Evolutionary conservation across 2,113 vertebrate species (phyloP).

Genomic region (Alces alces): DNA sequence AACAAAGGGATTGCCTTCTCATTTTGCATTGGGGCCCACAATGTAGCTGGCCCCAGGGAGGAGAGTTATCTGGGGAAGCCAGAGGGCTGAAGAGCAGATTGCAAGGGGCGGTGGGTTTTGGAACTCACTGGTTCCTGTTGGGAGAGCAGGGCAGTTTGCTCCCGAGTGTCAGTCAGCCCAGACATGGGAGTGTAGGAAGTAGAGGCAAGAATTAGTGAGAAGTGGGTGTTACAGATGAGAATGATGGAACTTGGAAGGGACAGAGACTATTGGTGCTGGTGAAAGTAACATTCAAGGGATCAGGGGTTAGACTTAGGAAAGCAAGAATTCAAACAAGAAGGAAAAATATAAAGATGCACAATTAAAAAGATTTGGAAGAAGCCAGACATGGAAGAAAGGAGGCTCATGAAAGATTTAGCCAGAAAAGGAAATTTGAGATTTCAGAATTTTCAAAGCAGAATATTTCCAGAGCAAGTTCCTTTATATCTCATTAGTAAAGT

Average conservation of each 20-base stretch:
- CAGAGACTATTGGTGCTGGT: neutral
- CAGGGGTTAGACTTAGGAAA: neutral
- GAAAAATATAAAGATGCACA: neutral
- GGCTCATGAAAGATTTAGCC: neutral
- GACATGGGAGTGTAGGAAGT: neutral
- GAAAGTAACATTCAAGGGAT: neutral
- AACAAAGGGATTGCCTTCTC: neutral
- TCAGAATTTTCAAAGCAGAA: neutral
- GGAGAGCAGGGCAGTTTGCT: neutral
- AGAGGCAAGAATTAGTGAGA: neutral
- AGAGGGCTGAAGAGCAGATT: neutral
- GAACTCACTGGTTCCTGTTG: neutral
- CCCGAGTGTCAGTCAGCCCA: no score
- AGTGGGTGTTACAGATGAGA: neutral
- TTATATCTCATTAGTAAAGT: slow-evolving; percentile 67
- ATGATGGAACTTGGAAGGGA: no score
- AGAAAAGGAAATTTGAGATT: slow-evolving; percentile 5
- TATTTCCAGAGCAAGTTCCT: slow-evolving; percentile 25
- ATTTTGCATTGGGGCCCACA: neutral
- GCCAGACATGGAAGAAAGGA: neutral
- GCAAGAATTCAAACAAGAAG: neutral
- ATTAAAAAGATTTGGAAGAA: neutral
- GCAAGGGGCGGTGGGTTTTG: neutral
- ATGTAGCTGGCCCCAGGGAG: neutral
- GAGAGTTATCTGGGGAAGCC: neutral